Conservation (phyloP, 2,888 invertebrate species). For the Phorcus lineatus region DNA sequence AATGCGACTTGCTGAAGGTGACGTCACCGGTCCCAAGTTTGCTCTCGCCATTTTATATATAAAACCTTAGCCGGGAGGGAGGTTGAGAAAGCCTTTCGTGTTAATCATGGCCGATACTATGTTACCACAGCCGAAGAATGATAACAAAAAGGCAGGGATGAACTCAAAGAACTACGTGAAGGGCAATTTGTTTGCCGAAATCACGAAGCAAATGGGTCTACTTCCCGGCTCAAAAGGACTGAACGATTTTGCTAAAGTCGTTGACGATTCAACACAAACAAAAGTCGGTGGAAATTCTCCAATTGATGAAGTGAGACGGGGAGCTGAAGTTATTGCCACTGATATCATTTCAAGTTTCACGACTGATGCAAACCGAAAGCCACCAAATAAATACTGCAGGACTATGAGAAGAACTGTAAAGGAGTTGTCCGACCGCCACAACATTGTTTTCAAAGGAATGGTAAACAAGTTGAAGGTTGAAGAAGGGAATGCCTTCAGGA, state of each 20-base stretch:
- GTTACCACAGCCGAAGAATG: not conserved
- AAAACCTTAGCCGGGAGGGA: not conserved
- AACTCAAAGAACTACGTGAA: constrained; percentile 15
- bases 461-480: constrained; percentile 66
- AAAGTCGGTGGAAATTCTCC: constrained; percentile 51
- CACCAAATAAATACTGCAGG: constrained; percentile 66
- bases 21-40: not conserved
- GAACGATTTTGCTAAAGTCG: constrained; percentile 52
- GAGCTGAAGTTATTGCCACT: constrained; percentile 63
- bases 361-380: constrained; percentile 52
- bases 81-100: too few relatives aligned
- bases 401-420: constrained; percentile 71
- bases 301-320: constrained; percentile 60
- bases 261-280: constrained; percentile 60
- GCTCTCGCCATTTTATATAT: not conserved
- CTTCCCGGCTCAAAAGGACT: constrained; percentile 62
- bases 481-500: constrained; percentile 60
- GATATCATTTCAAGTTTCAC: constrained; percentile 62
- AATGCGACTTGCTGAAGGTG: not conserved
- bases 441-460: constrained; percentile 70
- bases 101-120: not conserved
- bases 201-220: constrained; percentile 63
- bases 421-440: constrained; percentile 69
- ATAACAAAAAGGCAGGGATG: not conserved
- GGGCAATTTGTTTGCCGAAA: constrained; percentile 62